Conservation (phyloP, 2,797 vertebrate species). For the Spondyliosoma cantharus region DNA sequence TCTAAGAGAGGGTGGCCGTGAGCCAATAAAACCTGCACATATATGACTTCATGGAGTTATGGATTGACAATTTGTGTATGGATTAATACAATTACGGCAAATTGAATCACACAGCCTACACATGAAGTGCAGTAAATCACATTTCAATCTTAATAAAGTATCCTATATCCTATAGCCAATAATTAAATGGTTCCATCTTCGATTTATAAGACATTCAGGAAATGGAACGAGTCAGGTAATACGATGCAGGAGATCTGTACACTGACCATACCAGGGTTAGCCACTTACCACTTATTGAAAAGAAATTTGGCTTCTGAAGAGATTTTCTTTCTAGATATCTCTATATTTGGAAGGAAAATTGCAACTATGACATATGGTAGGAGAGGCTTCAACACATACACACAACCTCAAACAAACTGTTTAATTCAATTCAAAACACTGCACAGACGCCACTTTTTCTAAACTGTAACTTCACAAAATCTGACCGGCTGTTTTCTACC, state of each 20-base stretch:
- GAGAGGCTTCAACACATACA: slow-evolving; percentile 4
- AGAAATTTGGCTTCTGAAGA: not conserved
- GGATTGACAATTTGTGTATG: not conserved
- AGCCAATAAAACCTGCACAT: not conserved
- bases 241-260: not conserved
- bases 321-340: too few species aligned
- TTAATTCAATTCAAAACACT: slow-evolving; percentile 11
- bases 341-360: not conserved
- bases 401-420: slow-evolving; percentile 8
- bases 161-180: not conserved
- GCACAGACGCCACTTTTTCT: not conserved
- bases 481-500: slow-evolving; percentile 4
- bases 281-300: not conserved
- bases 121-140: not conserved
- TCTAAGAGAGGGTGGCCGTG: too few species aligned
- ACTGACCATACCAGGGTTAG: too few species aligned
- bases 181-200: not conserved
- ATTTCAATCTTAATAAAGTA: not conserved
- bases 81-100: not conserved
- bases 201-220: not conserved
- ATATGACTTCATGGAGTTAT: not conserved
- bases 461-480: slow-evolving; percentile 14
- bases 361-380: slow-evolving; percentile 5
- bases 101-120: not conserved
- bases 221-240: too few species aligned